phyloP scores from a whole-genome alignment of 1,140 invertebrate species.

The Alviniconcha marisindica region DNA sequence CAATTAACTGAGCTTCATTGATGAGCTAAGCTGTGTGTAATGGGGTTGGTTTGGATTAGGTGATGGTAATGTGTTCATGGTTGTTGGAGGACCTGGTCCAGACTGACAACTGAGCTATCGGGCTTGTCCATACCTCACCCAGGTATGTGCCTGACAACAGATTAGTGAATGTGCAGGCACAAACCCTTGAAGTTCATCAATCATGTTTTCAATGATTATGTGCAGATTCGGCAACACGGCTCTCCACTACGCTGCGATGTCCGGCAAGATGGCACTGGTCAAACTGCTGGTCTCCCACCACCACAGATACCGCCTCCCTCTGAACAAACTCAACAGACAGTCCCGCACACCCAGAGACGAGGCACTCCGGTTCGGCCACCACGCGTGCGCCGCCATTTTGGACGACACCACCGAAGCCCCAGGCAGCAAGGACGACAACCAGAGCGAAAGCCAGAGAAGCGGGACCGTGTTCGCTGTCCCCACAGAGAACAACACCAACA shows the following conservation, averaged over 20 bases:
- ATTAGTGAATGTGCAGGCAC: no score
- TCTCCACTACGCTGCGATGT: constrained; percentile 68
- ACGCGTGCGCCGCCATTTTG: constrained; percentile 41
- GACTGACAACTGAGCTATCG: no score
- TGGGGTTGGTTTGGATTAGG: no score
- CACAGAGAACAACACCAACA: background rate
- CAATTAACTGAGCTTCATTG: no score
- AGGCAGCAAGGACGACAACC: background rate
- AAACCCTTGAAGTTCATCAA: no score
- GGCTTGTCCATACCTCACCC: no score
- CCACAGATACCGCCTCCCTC: constrained; percentile 53
- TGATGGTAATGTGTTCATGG: no score
- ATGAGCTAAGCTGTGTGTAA: no score
- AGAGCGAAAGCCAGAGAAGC: background rate
- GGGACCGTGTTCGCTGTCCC: background rate
- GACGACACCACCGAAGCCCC: background rate
- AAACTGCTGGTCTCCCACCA: constrained; percentile 51
- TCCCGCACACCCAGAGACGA: constrained; percentile 58
- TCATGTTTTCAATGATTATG: no score
- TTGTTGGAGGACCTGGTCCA: no score
- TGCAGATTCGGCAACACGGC: constrained; percentile 65
- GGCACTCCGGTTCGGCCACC: constrained; percentile 43
- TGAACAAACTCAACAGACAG: constrained; percentile 57
- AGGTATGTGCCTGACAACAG: no score
- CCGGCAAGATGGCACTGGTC: constrained; percentile 59